phyloP scores from a whole-genome alignment of 2,888 invertebrate genomes.

The Tolmerus cingulatus region DNA sequence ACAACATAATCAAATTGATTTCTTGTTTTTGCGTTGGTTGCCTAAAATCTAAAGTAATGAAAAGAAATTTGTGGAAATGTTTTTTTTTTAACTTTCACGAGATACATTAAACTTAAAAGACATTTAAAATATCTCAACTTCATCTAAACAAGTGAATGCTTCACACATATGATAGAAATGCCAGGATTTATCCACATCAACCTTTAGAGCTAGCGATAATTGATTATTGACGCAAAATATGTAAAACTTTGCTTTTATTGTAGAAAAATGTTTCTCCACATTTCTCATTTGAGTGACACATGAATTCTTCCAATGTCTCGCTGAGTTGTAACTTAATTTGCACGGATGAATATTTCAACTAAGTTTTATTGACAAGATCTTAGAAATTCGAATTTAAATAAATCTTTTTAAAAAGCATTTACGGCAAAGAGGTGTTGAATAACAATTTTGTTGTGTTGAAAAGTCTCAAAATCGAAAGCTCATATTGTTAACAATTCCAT shows the following conservation, averaged over 20 bases:
- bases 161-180: background rate
- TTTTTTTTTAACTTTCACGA: too few species aligned
- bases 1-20: too few species aligned
- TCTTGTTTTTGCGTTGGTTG: too few species aligned
- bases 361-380: background rate
- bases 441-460: background rate
- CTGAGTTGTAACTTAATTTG: background rate
- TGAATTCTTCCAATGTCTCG: background rate
- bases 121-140: too few species aligned
- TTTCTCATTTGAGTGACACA: background rate
- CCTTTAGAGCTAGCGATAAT: background rate
- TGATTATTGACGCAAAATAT: background rate
- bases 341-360: background rate
- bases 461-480: background rate
- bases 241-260: background rate
- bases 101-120: too few species aligned
- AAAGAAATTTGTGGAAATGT: too few species aligned
- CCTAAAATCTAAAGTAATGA: too few species aligned
- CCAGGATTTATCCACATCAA: too few species aligned
- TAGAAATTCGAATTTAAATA: background rate
- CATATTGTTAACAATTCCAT: constrained; percentile 29
- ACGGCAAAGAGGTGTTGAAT: background rate
- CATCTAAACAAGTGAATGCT: background rate
- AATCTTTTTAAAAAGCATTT: background rate
- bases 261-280: background rate